These are phyloP conservation scores for Percina caprodes DNA, from an alignment of 2,113 vertebrate species.

Conservation along the genomic window DNA sequence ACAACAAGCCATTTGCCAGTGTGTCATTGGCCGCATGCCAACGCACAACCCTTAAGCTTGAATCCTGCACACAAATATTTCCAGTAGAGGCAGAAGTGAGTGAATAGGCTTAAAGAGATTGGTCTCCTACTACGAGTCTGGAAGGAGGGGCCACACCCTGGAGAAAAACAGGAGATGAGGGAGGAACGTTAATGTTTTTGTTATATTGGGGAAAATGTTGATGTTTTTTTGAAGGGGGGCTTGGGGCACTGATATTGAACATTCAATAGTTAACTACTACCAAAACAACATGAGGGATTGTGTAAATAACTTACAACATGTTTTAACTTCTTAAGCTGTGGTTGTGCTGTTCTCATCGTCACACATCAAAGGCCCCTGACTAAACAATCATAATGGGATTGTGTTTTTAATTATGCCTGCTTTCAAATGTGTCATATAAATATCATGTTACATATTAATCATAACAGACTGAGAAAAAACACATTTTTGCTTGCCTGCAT, in stretches of 20 bases:
- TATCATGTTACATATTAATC: conserved; percentile 37
- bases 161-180: conserved; percentile 75
- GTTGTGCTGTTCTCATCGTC: conserved; percentile 28
- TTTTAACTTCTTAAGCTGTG: conserved; percentile 19
- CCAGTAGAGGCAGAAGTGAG: conserved; percentile 86
- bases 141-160: conserved; percentile 91
- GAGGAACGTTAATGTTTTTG: conserved; percentile 23
- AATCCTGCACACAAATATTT: conserved; percentile 66
- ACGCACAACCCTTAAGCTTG: conserved; percentile 36
- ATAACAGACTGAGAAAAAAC: neutral
- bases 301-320: conserved; percentile 6
- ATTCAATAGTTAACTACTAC: conserved; percentile 6
- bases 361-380: neutral
- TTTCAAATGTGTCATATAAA: conserved; percentile 35
- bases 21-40: conserved; percentile 45
- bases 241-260: neutral
- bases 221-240: neutral
- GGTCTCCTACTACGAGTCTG: conserved; percentile 96
- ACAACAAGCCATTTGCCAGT: conserved; percentile 32
- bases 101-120: conserved; percentile 89
- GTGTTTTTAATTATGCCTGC: conserved; percentile 27
- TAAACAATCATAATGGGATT: neutral
- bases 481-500: conserved; percentile 5
- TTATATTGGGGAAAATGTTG: neutral
- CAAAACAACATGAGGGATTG: neutral